These are phyloP conservation scores for Tragopan temminckii DNA, from an alignment of 2,797 vertebrate genomes.

Conservation along the genomic window DNA sequence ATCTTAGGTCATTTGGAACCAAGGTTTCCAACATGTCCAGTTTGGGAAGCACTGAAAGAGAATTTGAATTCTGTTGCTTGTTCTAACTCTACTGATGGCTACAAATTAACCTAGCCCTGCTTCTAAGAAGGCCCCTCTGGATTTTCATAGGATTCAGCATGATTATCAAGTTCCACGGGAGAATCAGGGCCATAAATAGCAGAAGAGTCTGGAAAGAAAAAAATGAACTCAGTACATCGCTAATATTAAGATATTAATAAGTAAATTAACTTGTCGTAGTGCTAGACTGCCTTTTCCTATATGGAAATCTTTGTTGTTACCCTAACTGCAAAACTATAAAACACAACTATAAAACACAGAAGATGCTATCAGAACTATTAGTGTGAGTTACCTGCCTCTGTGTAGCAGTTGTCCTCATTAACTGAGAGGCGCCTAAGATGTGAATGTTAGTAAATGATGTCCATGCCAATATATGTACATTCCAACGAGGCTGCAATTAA, in stretches of 20 bases:
- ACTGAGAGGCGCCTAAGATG: not conserved
- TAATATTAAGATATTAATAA: not conserved
- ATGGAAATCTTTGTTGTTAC: not conserved
- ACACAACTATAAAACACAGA: not conserved
- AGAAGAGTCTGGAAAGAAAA: not conserved
- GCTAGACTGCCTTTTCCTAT: not conserved
- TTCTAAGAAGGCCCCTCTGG: not conserved
- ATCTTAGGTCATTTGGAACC: not conserved
- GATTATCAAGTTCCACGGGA: not conserved
- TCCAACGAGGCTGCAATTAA: constrained; percentile 69
- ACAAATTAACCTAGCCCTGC: not conserved
- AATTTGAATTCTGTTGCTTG: not conserved
- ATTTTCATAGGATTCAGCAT: not conserved
- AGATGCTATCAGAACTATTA: not conserved
- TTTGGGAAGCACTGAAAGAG: not conserved
- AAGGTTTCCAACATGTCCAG: not conserved
- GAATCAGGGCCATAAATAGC: not conserved
- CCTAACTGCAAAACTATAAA: not conserved
- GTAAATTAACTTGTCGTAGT: not conserved
- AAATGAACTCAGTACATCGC: not conserved
- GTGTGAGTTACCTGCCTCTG: not conserved
- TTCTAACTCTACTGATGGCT: not conserved
- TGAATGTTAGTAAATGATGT: not conserved
- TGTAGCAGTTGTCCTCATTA: not conserved
- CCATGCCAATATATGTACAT: constrained; percentile 8